Evolutionary conservation across 2,113 vertebrate species (phyloP).

Genomic region (Sminthopsis crassicaudata): DNA sequence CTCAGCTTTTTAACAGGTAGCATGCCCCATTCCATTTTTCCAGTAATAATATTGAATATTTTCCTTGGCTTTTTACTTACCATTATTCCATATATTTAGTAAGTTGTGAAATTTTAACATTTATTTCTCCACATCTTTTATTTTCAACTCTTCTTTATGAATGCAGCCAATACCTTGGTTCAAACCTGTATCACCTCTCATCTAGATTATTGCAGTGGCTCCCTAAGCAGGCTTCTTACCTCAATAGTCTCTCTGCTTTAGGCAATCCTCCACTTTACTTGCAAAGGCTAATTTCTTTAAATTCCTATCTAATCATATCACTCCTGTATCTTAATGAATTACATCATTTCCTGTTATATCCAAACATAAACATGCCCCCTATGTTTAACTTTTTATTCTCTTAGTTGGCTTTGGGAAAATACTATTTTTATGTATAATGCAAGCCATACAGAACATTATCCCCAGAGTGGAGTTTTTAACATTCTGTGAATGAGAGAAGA

Average conservation of each 20-base stretch:
- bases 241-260: neutral
- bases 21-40: no score
- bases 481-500: no score
- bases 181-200: neutral
- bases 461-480: no score
- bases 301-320: neutral
- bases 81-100: neutral
- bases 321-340: neutral
- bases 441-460: no score
- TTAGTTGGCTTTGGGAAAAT: no score
- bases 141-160: neutral
- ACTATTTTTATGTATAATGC: no score
- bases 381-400: neutral
- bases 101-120: neutral
- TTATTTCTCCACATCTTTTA: neutral
- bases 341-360: neutral
- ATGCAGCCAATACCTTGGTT: no score
- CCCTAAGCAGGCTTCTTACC: neutral
- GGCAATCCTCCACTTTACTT: neutral
- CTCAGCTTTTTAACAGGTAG: neutral
- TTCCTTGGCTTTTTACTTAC: neutral
- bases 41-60: neutral
- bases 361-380: neutral
- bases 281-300: neutral
- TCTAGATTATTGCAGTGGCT: neutral